Evolutionary conservation across 2,888 invertebrate species (phyloP), one percentile per base, ranked within the genome.

Genomic region (Leptopilina myrica): DNA sequence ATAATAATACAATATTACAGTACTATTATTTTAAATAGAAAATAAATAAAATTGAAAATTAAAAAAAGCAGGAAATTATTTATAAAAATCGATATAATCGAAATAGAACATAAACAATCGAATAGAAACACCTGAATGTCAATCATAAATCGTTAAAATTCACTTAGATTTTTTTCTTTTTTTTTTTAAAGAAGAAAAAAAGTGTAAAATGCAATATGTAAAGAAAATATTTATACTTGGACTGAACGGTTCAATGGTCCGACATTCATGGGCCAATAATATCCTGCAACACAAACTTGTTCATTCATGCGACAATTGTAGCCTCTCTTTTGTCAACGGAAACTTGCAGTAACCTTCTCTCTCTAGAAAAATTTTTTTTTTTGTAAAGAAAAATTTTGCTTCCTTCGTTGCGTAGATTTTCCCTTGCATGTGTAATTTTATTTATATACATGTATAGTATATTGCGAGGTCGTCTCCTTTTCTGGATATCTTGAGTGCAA

Each of bases 371-470:
- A 20, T 20, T 20, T 20, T 20, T 20, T 20, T 20, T 49, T 64
- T 43, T 3, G 79, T 79, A 64, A 49, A 64, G 59, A 78, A 82
- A 80, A 80, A 80, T 82, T 43, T 82, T 82, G 33, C 80, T 80
- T 79, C 78, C 77, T 82, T 76, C 69, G 69, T 78, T 79, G 43
- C 80, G 80, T 73, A 43, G 73, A 81, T 78, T 78, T 73, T 69
- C 3, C 12, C 49, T 4, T 78, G 15, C 67, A 76, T 79, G 78
- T 67, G 65, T 59, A 65, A 75, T 73, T 64, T 46, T 67, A 78
- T 33, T 33, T 64, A 49, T 11, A 49, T 49, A 49, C 12, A 49
- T 49, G 20, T 20, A 49, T 49, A 49, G 33, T 49, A 49, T 11
- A 76, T 56, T 73, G 53, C 9, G 33, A 73, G 56, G 73, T 73